Percentiles rank a stretch among this genome's conserved stretches.
These are phyloP conservation scores for Masticophis lateralis DNA, from an alignment of 2,797 vertebrate genomes.

Conservation along the genomic window DNA sequence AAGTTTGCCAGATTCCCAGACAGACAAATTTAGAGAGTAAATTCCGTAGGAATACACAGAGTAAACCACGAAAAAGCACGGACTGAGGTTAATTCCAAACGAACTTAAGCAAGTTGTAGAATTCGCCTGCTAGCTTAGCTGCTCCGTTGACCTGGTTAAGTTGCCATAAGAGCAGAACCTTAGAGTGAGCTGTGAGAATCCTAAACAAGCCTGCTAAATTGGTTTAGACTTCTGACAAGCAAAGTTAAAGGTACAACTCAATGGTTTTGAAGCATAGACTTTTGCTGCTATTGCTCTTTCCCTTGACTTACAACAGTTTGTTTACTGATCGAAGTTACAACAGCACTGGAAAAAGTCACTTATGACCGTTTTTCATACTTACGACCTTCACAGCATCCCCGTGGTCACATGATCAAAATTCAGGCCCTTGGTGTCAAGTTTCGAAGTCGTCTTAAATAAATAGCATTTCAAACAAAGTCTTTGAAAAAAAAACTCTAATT, in stretches of 20 bases:
- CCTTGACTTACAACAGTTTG: no score
- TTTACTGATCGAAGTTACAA: no score
- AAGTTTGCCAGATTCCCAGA: not conserved
- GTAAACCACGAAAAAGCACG: not conserved
- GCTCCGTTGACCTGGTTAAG: not conserved
- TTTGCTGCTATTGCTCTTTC: not conserved
- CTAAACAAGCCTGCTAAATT: no score
- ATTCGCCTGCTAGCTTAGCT: not conserved
- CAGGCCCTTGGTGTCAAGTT: no score
- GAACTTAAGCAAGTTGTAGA: not conserved
- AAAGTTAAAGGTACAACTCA: not conserved
- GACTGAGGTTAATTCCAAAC: not conserved
- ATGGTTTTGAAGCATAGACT: not conserved
- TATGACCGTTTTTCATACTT: no score
- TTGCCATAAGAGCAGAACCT: not conserved
- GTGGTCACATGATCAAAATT: no score
- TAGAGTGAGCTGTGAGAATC: not conserved
- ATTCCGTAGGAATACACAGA: not conserved
- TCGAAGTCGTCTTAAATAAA: no score
- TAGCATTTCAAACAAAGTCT: no score
- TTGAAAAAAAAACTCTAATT: no score
- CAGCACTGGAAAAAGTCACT: no score
- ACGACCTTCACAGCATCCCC: no score
- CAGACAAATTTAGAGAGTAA: not conserved
- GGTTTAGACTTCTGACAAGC: no score